Conservation (phyloP, 2,797 vertebrate genomes). For the Benthosema pterotum region DNA sequence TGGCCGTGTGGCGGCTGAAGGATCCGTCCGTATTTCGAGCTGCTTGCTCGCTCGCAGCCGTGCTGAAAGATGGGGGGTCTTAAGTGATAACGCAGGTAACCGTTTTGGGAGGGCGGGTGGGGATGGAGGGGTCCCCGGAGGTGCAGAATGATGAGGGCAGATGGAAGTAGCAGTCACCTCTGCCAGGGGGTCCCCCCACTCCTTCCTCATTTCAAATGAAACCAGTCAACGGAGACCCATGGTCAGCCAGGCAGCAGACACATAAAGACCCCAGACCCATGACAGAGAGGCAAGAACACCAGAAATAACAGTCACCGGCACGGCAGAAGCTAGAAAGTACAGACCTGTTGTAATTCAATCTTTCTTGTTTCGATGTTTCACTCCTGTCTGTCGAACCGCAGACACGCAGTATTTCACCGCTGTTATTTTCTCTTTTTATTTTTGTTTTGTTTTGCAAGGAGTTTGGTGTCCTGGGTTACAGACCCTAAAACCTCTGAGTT, state of each 20-base stretch:
- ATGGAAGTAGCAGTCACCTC: conserved; percentile 42
- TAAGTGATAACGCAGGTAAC: conserved; percentile 34
- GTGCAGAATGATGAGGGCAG: conserved; percentile 32
- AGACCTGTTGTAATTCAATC: conserved; percentile 37
- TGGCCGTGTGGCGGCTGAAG: conserved; percentile 14
- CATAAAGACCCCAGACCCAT: conserved; percentile 21
- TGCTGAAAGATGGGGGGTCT: conserved; percentile 32
- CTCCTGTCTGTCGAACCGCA: too few relatives aligned
- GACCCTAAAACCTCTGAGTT: too few relatives aligned
- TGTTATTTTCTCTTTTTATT: too few relatives aligned
- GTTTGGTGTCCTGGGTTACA: too few relatives aligned
- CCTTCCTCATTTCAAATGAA: conserved; percentile 54
- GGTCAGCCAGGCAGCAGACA: conserved; percentile 29
- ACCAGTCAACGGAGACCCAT: conserved; percentile 52
- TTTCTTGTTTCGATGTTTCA: too few relatives aligned
- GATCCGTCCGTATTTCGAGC: conserved; percentile 21
- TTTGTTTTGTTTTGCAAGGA: too few relatives aligned
- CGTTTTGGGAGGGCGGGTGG: too few relatives aligned
- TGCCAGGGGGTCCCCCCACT: conserved; percentile 32
- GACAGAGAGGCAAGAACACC: conserved; percentile 12
- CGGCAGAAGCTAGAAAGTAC: conserved; percentile 15
- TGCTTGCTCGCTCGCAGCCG: conserved; percentile 16
- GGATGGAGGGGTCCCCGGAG: conserved; percentile 24
- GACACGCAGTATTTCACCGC: too few relatives aligned
- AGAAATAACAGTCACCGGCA: conserved; percentile 19